phyloP scores from a whole-genome alignment of 2,888 invertebrate genomes.

The Oxyteleia sp. region DNA sequence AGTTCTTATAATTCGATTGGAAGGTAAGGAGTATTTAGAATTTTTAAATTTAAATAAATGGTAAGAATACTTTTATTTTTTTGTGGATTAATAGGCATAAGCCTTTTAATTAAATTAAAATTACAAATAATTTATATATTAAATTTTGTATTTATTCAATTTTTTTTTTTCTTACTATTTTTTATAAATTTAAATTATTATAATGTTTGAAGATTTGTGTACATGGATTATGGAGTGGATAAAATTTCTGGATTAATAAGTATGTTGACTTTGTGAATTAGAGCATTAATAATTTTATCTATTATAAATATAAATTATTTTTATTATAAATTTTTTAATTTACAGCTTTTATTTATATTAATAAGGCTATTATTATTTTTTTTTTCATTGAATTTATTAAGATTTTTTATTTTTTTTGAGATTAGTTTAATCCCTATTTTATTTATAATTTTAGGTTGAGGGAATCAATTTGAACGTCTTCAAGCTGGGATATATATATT shows the following conservation, averaged over 20 bases:
- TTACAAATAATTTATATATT: too few relatives aligned
- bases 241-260: constrained; percentile 65
- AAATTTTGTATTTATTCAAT: too few relatives aligned
- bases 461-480: constrained; percentile 91
- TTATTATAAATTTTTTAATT: too few relatives aligned
- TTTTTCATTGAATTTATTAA: constrained; percentile 89
- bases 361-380: constrained; percentile 89
- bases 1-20: constrained; percentile 89
- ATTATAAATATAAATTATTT: constrained; percentile 84
- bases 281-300: constrained; percentile 89
- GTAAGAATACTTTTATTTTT: constrained; percentile 89
- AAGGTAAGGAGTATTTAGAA: constrained; percentile 89
- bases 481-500: constrained; percentile 91
- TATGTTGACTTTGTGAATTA: constrained; percentile 89
- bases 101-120: too few relatives aligned
- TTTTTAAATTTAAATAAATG: constrained; percentile 69
- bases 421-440: constrained; percentile 91
- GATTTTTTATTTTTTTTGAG: constrained; percentile 92
- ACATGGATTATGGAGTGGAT: constrained; percentile 52
- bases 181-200: constrained; percentile 31
- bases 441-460: constrained; percentile 91
- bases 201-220: constrained; percentile 26
- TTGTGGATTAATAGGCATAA: constrained; percentile 88
- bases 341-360: constrained; percentile 88
- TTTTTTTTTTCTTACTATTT: constrained; percentile 42